Conservation (phyloP, 2,797 vertebrate genomes). For the Poeciliopsis paucimaculata region DNA sequence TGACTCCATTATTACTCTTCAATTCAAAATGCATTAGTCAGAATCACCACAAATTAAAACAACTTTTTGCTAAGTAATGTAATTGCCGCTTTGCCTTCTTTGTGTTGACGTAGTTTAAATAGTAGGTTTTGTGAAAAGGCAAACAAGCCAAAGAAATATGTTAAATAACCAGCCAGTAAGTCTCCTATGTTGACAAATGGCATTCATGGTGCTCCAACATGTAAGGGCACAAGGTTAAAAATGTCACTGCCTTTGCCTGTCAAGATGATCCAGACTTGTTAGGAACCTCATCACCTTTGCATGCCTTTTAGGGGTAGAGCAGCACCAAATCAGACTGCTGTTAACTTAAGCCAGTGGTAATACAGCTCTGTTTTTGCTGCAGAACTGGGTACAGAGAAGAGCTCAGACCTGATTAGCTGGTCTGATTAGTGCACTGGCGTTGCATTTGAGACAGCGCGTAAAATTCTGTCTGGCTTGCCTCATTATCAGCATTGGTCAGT, state of each 20-base stretch:
- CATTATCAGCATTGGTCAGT: slow-evolving; percentile 72
- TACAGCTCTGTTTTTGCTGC: slow-evolving; percentile 36
- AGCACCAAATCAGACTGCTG: slow-evolving; percentile 29
- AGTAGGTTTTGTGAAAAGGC: background rate
- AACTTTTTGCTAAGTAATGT: background rate
- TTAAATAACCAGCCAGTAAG: slow-evolving; percentile 10
- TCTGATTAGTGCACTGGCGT: slow-evolving; percentile 65
- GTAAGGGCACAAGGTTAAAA: slow-evolving; percentile 46
- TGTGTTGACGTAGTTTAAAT: background rate
- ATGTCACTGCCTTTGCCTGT: slow-evolving; percentile 26
- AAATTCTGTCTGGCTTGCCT: slow-evolving; percentile 74
- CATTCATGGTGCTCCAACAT: slow-evolving; percentile 35
- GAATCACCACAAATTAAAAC: background rate
- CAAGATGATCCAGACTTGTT: slow-evolving; percentile 24
- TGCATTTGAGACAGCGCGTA: slow-evolving; percentile 62
- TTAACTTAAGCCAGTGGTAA: slow-evolving; percentile 39
- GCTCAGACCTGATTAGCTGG: slow-evolving; percentile 79
- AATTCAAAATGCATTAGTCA: background rate
- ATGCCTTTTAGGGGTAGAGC: slow-evolving; percentile 14
- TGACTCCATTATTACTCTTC: background rate
- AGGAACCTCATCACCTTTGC: slow-evolving; percentile 21
- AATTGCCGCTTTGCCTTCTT: slow-evolving; percentile 1
- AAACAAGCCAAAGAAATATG: background rate
- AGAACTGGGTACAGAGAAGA: slow-evolving; percentile 42
- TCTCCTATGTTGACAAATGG: slow-evolving; percentile 44